Base-by-base conservation (phyloP, 2,888 invertebrate genomes). In the Drosophila prolongata region DNA sequence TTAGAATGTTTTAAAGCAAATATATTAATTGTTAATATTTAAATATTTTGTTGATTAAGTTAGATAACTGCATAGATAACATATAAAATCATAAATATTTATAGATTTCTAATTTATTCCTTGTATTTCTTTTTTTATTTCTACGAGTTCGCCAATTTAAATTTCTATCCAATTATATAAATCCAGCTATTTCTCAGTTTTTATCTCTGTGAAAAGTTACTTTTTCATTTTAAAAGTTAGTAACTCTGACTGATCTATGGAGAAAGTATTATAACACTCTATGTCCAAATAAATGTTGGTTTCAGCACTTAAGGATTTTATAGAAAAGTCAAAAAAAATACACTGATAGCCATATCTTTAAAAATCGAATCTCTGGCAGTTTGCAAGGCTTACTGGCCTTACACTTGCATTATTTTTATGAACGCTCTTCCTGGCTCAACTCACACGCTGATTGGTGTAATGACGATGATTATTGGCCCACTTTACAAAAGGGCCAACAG, bases 401-500 rank as follows among this genome's bases (percentile, higher is more conserved):
- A 27, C n/a, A 30, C 9, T 16, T 34, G 24, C 40, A n/a, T 47
- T 38, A 62, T 47, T 58, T 58, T 56, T 46, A 46, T 24, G 58
- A 34, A 6, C 3, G n/a, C 14, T 38, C 8, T 5, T 11, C 14
- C n/a, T n/a, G 10, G 8, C 43, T 35, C 57, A n/a, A 13, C 60
- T 34, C 38, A 24, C 14, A 14, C 16, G 65, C n/a, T 54, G 65
- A 54, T 65, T 64, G 65, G 54, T 34, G 16, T 65, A 65, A 65
- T 65, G 46, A 65, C 53, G 46, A 54, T 65, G 65, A 40, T 65
- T 65, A 65, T 65, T 54, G 65, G 64, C 34, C 53, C 44, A 44
- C 24, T 62, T 47, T 24, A 42, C 14, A 54, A 64, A 50, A 49
- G 60, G 49, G 35, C 49, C 42, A 35, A n/a, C 13, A 4, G 61